Evolutionary conservation across 2,797 vertebrate genomes (phyloP).

Genomic region (Leucoraja ocellata): DNA sequence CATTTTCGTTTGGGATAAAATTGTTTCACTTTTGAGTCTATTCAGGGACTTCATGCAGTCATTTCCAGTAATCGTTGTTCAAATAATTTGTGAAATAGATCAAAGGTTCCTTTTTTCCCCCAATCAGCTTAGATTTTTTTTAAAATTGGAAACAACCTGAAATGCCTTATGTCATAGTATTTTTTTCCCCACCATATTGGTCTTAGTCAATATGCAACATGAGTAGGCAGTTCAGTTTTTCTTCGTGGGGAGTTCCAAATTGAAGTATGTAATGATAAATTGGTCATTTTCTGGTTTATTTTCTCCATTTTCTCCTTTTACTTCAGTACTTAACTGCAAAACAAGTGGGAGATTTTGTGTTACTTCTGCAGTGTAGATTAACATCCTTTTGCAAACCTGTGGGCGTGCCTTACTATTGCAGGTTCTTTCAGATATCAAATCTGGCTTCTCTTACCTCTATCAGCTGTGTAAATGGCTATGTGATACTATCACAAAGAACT

Average conservation of each 20-base stretch:
- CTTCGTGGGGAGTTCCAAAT: background rate
- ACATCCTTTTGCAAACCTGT: no score
- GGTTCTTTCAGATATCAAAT: no score
- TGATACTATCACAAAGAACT: no score
- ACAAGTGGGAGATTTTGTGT: background rate
- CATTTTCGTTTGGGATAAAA: background rate
- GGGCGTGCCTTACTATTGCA: no score
- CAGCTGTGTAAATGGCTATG: no score
- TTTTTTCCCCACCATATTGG: background rate
- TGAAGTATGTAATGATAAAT: background rate
- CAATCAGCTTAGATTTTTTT: background rate
- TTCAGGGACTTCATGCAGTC: background rate
- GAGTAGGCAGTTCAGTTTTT: background rate
- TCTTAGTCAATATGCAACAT: background rate
- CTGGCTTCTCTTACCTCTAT: no score
- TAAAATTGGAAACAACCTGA: background rate
- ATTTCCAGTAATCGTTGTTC: background rate
- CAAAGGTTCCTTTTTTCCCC: background rate
- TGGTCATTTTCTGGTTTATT: background rate
- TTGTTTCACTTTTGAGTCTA: background rate
- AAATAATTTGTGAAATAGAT: background rate
- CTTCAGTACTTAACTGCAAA: background rate
- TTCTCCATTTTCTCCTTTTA: background rate
- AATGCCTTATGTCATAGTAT: background rate
- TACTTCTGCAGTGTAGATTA: background rate